Evolutionary conservation across 2,113 vertebrate genomes (phyloP), one percentile per base, ranked within the genome.

Genomic region (Azemiops feae): DNA sequence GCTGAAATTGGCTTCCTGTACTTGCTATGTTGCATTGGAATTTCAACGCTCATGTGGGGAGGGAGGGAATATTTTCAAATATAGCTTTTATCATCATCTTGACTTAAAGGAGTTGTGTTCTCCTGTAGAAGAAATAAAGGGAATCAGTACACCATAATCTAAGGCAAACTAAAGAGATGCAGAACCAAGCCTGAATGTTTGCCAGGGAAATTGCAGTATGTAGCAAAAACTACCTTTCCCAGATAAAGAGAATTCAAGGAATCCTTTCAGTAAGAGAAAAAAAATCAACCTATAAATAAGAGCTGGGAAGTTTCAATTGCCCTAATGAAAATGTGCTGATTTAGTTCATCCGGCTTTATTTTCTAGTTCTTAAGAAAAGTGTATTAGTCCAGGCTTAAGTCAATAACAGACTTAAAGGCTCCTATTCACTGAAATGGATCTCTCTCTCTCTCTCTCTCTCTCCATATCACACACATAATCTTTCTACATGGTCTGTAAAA

Each of bases 61-160:
- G 30, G 11, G 22, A 50, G 43, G 43, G 7, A 11, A 30, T n/a
- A 23, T 27, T 30, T 86, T 30, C n/a, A 92, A 87, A 50, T 20
- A 30, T 18, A 8, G 9, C 43, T 64, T 25, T 3, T 34, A 64
- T 10, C 53, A n/a, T 43, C n/a, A 25, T n/a, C 50, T 58, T 34
- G 45, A 74, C 47, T 34, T 55, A 88, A 94, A 94, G 81, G 55
- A 43, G 54, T 89, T 92, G 88, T 91, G 53, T 94, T 85, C 22
- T 95, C 50, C 50, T 95, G 25, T 34, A 92, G 54, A 45, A 85
- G n/a, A 93, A 90, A 91, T 93, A 93, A 89, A 27, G 7, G 93
- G 93, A 93, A 52, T 91, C 20, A 94, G 88, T 34, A 92, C 54
- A 0, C 0, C 5, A 2, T 94, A 95, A 92, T 55, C 0, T 52